Evolutionary conservation across 2,888 invertebrate species (phyloP).

Genomic region (Tetanocera ferruginea): DNA sequence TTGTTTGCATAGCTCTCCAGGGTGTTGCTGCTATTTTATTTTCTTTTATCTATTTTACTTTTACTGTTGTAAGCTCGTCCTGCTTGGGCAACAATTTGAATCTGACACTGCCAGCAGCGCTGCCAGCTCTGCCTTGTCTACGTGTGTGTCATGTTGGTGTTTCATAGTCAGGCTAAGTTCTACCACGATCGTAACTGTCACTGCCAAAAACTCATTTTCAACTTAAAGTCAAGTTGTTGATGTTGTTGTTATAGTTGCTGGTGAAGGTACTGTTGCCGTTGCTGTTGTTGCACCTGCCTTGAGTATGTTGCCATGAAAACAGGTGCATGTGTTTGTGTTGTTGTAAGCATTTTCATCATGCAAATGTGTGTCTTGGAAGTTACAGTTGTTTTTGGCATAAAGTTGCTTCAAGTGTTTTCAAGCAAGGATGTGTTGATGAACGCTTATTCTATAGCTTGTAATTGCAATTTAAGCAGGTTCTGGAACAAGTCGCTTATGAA

Average conservation of each 20-base stretch:
- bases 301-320: background rate
- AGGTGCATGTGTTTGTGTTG: background rate
- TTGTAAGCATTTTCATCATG: background rate
- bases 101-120: background rate
- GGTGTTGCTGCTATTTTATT: background rate
- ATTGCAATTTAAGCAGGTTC: no score
- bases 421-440: background rate
- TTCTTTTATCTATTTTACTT: background rate
- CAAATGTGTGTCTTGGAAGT: no score
- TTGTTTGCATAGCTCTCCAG: background rate
- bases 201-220: background rate
- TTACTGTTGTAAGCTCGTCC: background rate
- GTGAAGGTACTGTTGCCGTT: background rate
- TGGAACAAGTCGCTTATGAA: no score
- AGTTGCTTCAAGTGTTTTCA: slow-evolving; percentile 8
- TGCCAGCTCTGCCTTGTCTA: background rate
- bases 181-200: background rate
- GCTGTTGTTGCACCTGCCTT: background rate
- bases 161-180: background rate
- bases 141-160: background rate
- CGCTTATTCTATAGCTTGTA: background rate
- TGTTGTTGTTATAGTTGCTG: background rate
- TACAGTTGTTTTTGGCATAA: background rate
- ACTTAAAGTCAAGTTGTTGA: background rate
- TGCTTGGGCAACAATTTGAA: background rate